Conservation (phyloP, 2,888 invertebrate genomes). For the Euclidia mi region DNA sequence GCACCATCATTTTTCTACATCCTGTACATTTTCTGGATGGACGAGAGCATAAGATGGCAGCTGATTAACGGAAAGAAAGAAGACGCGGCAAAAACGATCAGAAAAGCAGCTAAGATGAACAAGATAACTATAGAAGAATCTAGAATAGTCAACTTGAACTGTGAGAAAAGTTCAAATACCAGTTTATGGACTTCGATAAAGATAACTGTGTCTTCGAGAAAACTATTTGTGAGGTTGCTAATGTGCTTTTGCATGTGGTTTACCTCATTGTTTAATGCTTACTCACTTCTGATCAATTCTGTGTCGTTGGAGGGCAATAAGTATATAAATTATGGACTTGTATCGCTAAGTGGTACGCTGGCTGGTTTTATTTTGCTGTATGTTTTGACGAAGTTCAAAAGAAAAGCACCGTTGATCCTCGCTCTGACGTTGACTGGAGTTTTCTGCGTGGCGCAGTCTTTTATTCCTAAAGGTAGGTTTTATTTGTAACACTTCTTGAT, state of each 20-base stretch:
- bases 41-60: slow-evolving; percentile 94
- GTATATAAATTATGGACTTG: slow-evolving; percentile 92
- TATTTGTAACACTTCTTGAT: too few species aligned
- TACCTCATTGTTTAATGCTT: slow-evolving; percentile 84
- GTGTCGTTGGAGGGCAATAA: slow-evolving; percentile 93
- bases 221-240: slow-evolving; percentile 63
- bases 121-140: slow-evolving; percentile 65
- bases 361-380: slow-evolving; percentile 87
- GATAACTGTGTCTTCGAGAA: slow-evolving; percentile 59
- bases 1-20: slow-evolving; percentile 91
- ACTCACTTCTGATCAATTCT: slow-evolving; percentile 92
- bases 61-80: slow-evolving; percentile 91
- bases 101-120: slow-evolving; percentile 87
- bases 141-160: slow-evolving; percentile 58
- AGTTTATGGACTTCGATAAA: slow-evolving; percentile 28
- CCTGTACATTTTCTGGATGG: slow-evolving; percentile 91
- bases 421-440: slow-evolving; percentile 35
- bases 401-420: slow-evolving; percentile 77
- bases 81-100: slow-evolving; percentile 90
- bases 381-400: slow-evolving; percentile 84
- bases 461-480: slow-evolving; percentile 42
- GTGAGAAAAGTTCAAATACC: slow-evolving; percentile 50
- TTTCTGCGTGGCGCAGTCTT: slow-evolving; percentile 38
- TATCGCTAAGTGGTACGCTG: slow-evolving; percentile 89
- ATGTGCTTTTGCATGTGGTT: slow-evolving; percentile 73